These are phyloP conservation scores for Osedax fenrisi DNA, from an alignment of 2,888 invertebrate species.

Conservation along the genomic window DNA sequence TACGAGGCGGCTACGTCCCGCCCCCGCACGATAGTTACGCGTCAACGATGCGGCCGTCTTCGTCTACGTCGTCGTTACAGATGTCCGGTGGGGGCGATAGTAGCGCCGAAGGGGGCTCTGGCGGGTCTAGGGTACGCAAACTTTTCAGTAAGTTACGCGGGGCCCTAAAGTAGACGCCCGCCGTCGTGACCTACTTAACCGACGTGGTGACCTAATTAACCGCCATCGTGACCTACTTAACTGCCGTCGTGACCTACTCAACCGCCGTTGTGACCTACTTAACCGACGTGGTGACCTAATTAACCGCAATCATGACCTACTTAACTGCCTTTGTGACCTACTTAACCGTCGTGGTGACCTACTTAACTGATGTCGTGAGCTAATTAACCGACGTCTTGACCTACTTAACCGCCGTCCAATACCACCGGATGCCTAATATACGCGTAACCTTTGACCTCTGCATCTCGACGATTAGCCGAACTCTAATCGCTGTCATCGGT, in stretches of 20 bases:
- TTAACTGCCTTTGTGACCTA: not conserved
- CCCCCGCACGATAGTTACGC: not conserved
- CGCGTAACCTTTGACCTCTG: too few relatives aligned
- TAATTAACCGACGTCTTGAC: not conserved
- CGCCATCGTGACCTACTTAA: not conserved
- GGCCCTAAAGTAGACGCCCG: not conserved
- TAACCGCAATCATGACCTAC: not conserved
- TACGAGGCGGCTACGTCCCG: not conserved
- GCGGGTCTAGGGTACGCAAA: not conserved
- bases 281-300: not conserved
- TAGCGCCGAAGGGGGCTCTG: too few relatives aligned
- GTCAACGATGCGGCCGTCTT: not conserved
- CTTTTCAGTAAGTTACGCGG: not conserved
- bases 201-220: not conserved
- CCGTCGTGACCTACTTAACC: not conserved
- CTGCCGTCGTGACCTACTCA: not conserved
- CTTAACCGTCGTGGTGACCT: not conserved
- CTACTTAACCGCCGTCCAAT: too few relatives aligned
- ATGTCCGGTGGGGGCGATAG: too few relatives aligned
- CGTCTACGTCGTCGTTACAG: not conserved
- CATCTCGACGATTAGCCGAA: too few relatives aligned
- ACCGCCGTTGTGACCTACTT: not conserved
- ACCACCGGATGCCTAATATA: too few relatives aligned
- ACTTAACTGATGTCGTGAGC: not conserved
- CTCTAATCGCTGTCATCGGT: too few relatives aligned